These are phyloP conservation scores for Clunio marinus DNA, from an alignment of 2,888 invertebrate species.

Conservation along the genomic window DNA sequence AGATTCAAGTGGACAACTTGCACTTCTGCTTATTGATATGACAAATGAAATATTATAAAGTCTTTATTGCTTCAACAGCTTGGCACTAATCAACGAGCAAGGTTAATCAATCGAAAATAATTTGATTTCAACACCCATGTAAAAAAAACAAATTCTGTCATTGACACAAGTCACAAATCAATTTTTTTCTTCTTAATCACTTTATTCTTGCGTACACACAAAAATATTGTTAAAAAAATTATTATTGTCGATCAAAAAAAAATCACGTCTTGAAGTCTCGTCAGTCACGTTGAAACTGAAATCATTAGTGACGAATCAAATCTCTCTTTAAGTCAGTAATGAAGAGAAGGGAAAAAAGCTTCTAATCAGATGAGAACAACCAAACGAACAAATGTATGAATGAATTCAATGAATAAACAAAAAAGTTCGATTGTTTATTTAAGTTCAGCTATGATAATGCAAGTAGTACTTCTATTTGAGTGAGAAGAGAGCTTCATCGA, in stretches of 20 bases:
- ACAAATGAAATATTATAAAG: neutral
- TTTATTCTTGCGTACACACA: too few species aligned
- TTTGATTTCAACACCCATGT: neutral
- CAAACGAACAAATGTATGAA: neutral
- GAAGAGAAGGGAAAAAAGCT: neutral
- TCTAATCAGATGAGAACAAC: neutral
- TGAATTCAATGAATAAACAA: neutral
- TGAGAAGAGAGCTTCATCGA: too few species aligned
- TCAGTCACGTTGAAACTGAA: conserved; percentile 18
- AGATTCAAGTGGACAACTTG: too few species aligned
- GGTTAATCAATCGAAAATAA: conserved; percentile 8
- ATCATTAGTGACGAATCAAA: conserved; percentile 8
- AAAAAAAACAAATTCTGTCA: too few species aligned
- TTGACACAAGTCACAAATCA: neutral
- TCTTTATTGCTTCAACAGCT: neutral
- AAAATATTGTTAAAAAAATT: too few species aligned
- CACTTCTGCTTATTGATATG: neutral
- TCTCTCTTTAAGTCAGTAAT: neutral
- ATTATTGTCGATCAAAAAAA: neutral
- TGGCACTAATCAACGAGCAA: neutral
- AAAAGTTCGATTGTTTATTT: too few species aligned
- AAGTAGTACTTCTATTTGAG: too few species aligned
- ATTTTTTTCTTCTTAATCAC: too few species aligned
- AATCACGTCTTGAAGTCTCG: neutral
- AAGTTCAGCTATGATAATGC: too few species aligned